Evolutionary conservation across 2,888 invertebrate genomes (phyloP).

Genomic region (Limnephilus auricula): DNA sequence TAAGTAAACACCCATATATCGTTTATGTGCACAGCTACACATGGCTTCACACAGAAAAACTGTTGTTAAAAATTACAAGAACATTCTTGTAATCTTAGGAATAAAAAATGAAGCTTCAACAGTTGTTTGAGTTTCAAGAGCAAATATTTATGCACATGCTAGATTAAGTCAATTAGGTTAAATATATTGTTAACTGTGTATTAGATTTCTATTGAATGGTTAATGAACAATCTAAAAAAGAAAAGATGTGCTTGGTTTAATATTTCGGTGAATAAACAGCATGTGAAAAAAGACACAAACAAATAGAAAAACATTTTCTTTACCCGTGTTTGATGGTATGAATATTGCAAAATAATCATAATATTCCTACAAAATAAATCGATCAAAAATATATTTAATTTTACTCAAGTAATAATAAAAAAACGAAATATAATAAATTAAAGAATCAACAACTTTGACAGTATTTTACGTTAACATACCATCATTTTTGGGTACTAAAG

Average conservation of each 20-base stretch:
- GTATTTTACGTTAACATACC: conserved; percentile 56
- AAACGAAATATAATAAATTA: not conserved
- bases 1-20: not conserved
- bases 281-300: not conserved
- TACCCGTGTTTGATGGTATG: conserved; percentile 24
- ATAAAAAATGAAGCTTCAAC: not conserved
- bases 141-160: not conserved
- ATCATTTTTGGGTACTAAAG: conserved; percentile 64
- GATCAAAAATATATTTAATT: not conserved
- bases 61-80: not conserved
- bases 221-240: not conserved
- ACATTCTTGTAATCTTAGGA: not conserved
- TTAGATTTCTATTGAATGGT: not conserved
- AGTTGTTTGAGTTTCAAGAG: not conserved
- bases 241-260: not conserved
- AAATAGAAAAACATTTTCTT: not conserved
- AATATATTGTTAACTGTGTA: not conserved
- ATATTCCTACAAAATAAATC: not conserved
- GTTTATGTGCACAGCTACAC: not conserved
- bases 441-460: not conserved
- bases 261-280: not conserved
- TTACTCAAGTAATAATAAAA: not conserved
- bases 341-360: conserved; percentile 4
- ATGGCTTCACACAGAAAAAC: not conserved
- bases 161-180: not conserved